phyloP scores from a whole-genome alignment of 2,888 invertebrate genomes.

The Harmothoe impar region DNA sequence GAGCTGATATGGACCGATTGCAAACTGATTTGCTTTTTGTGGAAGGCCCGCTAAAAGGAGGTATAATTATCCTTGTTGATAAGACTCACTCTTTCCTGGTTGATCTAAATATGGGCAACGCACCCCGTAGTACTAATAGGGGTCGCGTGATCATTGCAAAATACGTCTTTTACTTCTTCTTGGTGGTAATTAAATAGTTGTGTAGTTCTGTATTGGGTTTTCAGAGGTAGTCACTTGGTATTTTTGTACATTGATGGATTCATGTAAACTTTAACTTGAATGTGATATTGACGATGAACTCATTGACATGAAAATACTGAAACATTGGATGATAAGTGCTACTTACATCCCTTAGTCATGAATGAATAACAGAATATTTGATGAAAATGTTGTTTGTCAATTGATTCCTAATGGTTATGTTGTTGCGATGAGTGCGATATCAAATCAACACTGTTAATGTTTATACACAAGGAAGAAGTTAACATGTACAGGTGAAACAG shows the following conservation, averaged over 20 bases:
- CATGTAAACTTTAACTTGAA: background rate
- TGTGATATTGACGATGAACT: background rate
- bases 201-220: background rate
- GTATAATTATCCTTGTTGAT: background rate
- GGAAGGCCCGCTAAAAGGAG: background rate
- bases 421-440: too few species aligned
- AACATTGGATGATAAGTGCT: too few species aligned
- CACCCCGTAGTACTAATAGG: background rate
- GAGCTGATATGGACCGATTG: background rate
- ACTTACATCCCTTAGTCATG: too few species aligned
- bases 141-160: slow-evolving; percentile 50
- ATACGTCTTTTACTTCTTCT: slow-evolving; percentile 34
- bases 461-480: too few species aligned
- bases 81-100: background rate
- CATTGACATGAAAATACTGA: background rate
- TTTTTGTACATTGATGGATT: background rate
- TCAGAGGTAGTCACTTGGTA: background rate
- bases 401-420: too few species aligned
- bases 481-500: too few species aligned
- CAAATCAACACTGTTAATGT: too few species aligned
- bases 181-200: slow-evolving; percentile 17
- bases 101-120: slow-evolving; percentile 43
- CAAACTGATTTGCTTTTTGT: background rate
- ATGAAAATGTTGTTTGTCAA: too few species aligned
- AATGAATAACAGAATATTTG: too few species aligned